Base-by-base conservation (phyloP, 2,888 invertebrate species). In the Ischnura elegans region DNA sequence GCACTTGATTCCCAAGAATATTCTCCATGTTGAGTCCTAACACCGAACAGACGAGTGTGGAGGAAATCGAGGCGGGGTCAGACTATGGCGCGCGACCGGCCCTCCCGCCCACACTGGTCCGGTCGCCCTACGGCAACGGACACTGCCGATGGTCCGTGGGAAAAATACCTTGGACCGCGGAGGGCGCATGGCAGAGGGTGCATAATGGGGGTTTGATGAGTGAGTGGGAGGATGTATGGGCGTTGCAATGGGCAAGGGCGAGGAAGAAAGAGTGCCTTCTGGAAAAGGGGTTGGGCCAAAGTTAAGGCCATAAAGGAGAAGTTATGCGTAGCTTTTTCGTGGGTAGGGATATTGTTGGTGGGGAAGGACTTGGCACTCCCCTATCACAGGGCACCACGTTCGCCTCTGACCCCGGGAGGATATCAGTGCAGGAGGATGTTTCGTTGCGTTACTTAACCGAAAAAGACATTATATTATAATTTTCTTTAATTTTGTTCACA, bases 281-380 rank as follows among this genome's bases (percentile, higher is more conserved):
- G 29, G 36, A 76, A 76, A 76, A 76, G 76, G 76, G 76, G 76
- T 76, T 76, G 76, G 76, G 76, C 76, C 29, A 25, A 51, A 51
- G 36, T 76, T 76, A 76, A 76, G 76, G 76, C 29, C 36, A 76
- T 36, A 76, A 76, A 76, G 76, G 76, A 76, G 76, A 76, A 25
- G 76, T 76, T 76, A 76, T 76, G 76, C 76, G 76, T 10, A 36
- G 25, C 61, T 61, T 61, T 61, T 61, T 61, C 16, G 61, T 8
- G 76, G 21, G 61, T 25, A 3, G 61, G 61, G 61, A 61, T 61
- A 61, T 61, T 61, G 61, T 61, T 21, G 76, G 76, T 36, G 76
- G 76, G 29, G 51, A 51, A 19, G 51, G n/a, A n/a, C n/a, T n/a
- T n/a, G n/a, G n/a, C n/a, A n/a, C n/a, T n/a, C n/a, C n/a, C n/a